Evolutionary conservation across 2,113 vertebrate genomes (phyloP).

Genomic region (Burhinus bistriatus): DNA sequence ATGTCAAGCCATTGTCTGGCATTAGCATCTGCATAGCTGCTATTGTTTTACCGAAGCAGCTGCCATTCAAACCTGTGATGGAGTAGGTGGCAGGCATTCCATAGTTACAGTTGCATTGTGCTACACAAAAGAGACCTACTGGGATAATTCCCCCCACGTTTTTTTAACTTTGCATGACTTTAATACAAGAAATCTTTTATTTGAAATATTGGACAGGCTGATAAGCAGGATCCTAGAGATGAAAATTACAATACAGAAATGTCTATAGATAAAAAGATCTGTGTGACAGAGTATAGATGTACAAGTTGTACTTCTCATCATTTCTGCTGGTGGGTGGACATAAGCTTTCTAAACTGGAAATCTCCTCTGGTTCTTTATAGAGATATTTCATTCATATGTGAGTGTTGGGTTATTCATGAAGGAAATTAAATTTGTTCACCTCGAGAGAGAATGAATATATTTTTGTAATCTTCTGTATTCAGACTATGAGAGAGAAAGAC

Average conservation of each 20-base stretch:
- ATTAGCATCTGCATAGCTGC: constrained; percentile 6
- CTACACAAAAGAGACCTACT: constrained; percentile 29
- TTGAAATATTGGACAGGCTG: constrained; percentile 20
- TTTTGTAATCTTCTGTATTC: not conserved
- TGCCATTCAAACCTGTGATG: constrained; percentile 36
- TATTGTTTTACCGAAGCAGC: constrained; percentile 45
- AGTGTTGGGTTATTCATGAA: not conserved
- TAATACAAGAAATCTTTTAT: not conserved
- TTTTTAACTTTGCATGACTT: not conserved
- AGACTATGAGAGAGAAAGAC: not conserved
- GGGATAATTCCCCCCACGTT: not conserved
- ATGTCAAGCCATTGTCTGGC: constrained; percentile 29
- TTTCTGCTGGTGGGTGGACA: constrained; percentile 21
- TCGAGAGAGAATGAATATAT: not conserved
- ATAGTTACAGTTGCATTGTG: constrained; percentile 6
- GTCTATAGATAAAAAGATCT: not conserved
- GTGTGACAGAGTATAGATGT: not conserved
- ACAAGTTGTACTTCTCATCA: not conserved
- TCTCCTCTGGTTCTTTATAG: not conserved
- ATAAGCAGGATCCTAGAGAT: constrained; percentile 3
- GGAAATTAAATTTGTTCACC: not conserved
- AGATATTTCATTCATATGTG: not conserved
- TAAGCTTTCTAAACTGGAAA: not conserved
- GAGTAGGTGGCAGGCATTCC: constrained; percentile 39
- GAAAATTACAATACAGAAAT: not conserved